Evolutionary conservation across 2,888 invertebrate genomes (phyloP).

Genomic region (Ochlodes sylvanus): DNA sequence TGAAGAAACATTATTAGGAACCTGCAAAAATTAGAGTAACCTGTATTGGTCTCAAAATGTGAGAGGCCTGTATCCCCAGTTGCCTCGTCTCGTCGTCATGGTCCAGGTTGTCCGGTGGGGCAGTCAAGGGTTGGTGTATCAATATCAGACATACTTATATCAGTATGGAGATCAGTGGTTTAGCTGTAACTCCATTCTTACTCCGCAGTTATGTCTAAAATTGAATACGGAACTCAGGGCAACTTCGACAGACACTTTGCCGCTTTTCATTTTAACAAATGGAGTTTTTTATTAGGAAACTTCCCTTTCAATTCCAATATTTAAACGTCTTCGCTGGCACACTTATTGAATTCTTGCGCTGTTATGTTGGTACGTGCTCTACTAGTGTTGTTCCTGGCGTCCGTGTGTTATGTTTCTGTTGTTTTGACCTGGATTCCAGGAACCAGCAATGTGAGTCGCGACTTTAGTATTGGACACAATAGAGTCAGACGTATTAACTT

Average conservation of each 20-base stretch:
- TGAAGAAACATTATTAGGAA: too few relatives aligned
- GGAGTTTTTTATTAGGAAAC: slow-evolving; percentile 69
- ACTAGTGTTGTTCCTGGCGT: slow-evolving; percentile 2
- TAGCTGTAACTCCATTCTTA: too few relatives aligned
- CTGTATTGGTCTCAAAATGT: too few relatives aligned
- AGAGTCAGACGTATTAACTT: background rate
- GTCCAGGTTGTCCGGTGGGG: too few relatives aligned
- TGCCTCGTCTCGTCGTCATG: too few relatives aligned
- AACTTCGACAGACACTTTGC: background rate
- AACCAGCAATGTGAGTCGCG: background rate
- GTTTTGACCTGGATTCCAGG: slow-evolving; percentile 21
- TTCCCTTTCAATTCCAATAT: slow-evolving; percentile 65
- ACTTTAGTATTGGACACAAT: background rate
- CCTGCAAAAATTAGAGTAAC: too few relatives aligned
- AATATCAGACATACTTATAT: too few relatives aligned
- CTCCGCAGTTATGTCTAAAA: background rate
- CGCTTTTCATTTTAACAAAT: slow-evolving; percentile 69
- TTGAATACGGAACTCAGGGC: slow-evolving; percentile 4
- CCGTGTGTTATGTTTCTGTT: slow-evolving; percentile 15
- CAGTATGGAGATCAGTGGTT: too few relatives aligned
- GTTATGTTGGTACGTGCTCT: slow-evolving; percentile 27
- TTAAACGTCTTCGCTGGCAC: slow-evolving; percentile 53
- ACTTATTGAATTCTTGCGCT: slow-evolving; percentile 61
- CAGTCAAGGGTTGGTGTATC: too few relatives aligned
- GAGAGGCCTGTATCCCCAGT: too few relatives aligned